phyloP scores from a whole-genome alignment of 2,113 vertebrate genomes.

The Callipepla squamata region DNA sequence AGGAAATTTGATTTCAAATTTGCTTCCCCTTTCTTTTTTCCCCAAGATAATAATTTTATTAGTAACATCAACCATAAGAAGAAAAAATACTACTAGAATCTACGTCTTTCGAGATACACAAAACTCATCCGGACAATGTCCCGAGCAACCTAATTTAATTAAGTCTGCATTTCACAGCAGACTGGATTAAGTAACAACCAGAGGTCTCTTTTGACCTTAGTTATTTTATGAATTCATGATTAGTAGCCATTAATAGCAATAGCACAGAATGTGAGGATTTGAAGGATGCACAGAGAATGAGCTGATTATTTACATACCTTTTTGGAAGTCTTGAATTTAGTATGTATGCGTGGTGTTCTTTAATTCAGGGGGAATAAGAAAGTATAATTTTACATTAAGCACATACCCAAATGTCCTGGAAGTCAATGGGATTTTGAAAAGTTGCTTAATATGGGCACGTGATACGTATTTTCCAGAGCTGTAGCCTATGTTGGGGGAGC shows the following conservation, averaged over 20 bases:
- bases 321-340: neutral
- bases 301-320: constrained; percentile 14
- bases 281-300: constrained; percentile 5
- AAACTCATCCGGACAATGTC: neutral
- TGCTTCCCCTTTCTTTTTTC: neutral
- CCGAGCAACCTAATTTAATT: constrained; percentile 2
- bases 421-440: constrained; percentile 41
- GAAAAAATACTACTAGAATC: neutral
- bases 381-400: neutral
- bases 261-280: neutral
- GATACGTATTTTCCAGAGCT: neutral
- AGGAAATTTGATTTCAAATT: neutral
- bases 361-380: neutral
- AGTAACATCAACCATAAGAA: neutral
- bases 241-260: neutral
- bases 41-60: neutral
- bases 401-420: accelerated
- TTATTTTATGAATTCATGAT: constrained; percentile 38
- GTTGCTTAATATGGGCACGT: neutral
- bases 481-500: neutral
- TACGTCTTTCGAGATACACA: neutral
- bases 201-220: constrained; percentile 34
- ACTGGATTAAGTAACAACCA: neutral
- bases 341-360: neutral
- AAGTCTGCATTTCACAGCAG: neutral